Conservation (phyloP, 2,113 vertebrate species). For the Corythaixoides concolor region DNA sequence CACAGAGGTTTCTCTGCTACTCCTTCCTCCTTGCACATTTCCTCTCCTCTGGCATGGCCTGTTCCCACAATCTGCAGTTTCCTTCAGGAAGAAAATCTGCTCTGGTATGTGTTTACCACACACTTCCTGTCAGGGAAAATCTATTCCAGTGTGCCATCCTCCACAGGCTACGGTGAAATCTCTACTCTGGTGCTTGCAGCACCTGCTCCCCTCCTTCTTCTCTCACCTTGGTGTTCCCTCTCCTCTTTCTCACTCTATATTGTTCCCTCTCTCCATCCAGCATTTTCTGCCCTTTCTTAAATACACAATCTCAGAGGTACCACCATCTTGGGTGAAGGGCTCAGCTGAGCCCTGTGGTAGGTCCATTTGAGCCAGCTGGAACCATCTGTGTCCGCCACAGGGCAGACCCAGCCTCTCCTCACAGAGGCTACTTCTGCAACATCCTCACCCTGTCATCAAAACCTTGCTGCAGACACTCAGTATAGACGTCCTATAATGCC, state of each 20-base stretch:
- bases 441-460: neutral
- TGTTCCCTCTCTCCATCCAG: neutral
- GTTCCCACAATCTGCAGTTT: neutral
- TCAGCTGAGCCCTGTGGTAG: fast-evolving
- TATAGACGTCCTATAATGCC: neutral
- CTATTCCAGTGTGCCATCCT: neutral
- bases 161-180: neutral
- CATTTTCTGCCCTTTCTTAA: neutral
- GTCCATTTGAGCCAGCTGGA: fast-evolving
- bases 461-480: neutral
- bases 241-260: neutral
- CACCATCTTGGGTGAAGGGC: neutral
- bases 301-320: neutral
- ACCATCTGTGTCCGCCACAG: neutral
- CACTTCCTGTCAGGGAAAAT: neutral
- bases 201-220: neutral
- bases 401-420: neutral
- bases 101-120: fast-evolving
- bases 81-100: neutral
- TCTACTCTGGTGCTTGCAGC: neutral
- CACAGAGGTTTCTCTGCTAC: neutral
- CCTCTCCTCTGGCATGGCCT: neutral
- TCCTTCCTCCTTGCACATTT: neutral
- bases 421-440: neutral
- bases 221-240: neutral